Conservation (phyloP, 2,113 vertebrate species). For the Herpetotheres cachinnans region DNA sequence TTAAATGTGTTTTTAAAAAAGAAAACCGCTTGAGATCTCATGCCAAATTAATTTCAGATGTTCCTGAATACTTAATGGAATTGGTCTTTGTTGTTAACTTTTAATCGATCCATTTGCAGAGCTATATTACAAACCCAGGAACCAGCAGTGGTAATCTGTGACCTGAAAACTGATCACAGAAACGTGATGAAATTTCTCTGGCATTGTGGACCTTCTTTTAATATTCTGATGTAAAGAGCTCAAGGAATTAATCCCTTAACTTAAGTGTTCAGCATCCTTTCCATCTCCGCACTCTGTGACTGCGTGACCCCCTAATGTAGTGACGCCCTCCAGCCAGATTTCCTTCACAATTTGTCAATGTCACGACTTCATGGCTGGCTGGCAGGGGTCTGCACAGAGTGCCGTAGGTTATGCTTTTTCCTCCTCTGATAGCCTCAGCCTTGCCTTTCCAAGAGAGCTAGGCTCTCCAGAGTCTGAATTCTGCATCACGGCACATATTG, state of each 20-base stretch:
- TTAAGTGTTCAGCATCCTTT: background rate
- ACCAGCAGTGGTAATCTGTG: conserved; percentile 51
- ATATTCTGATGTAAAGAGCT: background rate
- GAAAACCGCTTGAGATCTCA: conserved; percentile 11
- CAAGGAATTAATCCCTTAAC: background rate
- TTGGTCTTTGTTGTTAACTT: conserved; percentile 34
- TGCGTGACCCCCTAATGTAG: background rate
- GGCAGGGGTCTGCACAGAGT: background rate
- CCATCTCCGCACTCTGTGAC: background rate
- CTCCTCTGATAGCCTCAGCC: background rate
- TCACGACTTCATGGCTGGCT: background rate
- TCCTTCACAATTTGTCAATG: background rate
- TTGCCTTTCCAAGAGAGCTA: background rate
- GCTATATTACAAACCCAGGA: conserved; percentile 22
- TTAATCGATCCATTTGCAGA: conserved; percentile 33
- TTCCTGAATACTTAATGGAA: conserved; percentile 33
- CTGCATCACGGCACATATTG: background rate
- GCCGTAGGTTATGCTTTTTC: background rate
- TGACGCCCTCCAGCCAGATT: background rate
- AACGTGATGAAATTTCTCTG: conserved; percentile 47
- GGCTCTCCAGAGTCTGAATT: background rate
- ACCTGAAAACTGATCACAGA: conserved; percentile 43
- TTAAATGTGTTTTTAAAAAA: background rate
- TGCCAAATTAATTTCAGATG: conserved; percentile 60
- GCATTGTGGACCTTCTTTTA: conserved; percentile 32